These are phyloP conservation scores for Halcyon smyrnensis DNA, from an alignment of 2,797 vertebrate genomes.

Conservation along the genomic window DNA sequence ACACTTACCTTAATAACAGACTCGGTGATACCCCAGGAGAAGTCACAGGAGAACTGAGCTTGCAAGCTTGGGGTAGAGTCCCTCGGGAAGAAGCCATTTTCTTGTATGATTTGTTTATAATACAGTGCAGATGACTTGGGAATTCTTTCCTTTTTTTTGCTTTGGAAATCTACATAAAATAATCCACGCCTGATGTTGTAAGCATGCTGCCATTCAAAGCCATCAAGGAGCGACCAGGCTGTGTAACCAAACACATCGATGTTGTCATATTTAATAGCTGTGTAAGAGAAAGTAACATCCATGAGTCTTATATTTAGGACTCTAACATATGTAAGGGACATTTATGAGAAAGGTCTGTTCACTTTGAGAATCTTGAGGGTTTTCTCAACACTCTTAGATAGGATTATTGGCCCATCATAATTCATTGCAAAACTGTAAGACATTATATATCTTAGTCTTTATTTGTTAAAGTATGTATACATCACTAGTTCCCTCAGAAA, in stretches of 20 bases:
- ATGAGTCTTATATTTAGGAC: neutral
- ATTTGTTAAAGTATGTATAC: neutral
- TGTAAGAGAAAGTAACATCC: conserved; percentile 21
- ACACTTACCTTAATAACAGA: conserved; percentile 87
- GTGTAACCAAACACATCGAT: conserved; percentile 91
- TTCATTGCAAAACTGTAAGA: neutral
- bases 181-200: conserved; percentile 87
- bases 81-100: conserved; percentile 86
- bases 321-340: neutral
- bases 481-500: neutral
- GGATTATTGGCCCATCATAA: neutral
- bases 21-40: conserved; percentile 94
- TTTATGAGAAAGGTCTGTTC: neutral
- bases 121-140: conserved; percentile 92
- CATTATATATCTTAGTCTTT: neutral
- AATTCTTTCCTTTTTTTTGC: conserved; percentile 80
- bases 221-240: conserved; percentile 94
- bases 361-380: neutral
- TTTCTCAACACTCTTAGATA: neutral
- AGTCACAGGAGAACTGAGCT: conserved; percentile 90
- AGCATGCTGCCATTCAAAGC: conserved; percentile 93
- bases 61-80: conserved; percentile 67
- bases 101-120: conserved; percentile 84
- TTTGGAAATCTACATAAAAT: conserved; percentile 90
- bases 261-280: conserved; percentile 87